Evolutionary conservation across 2,888 invertebrate species (phyloP).

Genomic region (Mesorhabditis belari): DNA sequence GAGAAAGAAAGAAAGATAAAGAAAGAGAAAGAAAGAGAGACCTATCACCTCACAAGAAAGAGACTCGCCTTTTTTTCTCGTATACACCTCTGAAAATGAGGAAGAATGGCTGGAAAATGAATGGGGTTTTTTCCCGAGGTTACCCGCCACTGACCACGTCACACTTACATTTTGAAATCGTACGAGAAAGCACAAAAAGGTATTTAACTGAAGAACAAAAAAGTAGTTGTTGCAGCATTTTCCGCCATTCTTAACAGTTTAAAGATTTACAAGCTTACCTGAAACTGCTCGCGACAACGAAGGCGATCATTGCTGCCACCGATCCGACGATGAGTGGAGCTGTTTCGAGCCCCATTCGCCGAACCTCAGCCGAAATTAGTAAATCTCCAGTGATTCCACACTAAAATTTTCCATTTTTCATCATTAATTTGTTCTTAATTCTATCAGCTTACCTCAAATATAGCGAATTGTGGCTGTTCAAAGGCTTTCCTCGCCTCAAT

Average conservation of each 20-base stretch:
- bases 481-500: slow-evolving; percentile 31
- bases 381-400: slow-evolving; percentile 46
- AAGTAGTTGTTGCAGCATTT: neutral
- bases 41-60: too few species aligned
- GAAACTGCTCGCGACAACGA: slow-evolving; percentile 34
- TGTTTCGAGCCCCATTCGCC: slow-evolving; percentile 47
- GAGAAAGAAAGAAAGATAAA: too few species aligned
- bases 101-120: too few species aligned
- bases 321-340: slow-evolving; percentile 42
- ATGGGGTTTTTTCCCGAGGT: too few species aligned
- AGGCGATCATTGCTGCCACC: slow-evolving; percentile 43
- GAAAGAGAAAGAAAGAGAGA: too few species aligned
- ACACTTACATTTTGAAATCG: too few species aligned
- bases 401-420: slow-evolving; percentile 13
- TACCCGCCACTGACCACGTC: too few species aligned
- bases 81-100: too few species aligned
- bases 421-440: neutral
- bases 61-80: too few species aligned
- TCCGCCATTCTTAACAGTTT: neutral
- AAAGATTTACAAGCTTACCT: slow-evolving; percentile 12
- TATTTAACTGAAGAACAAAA: too few species aligned
- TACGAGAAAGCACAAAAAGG: too few species aligned
- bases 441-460: slow-evolving; percentile 7
- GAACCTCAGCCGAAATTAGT: slow-evolving; percentile 42
- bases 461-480: slow-evolving; percentile 24